These are phyloP conservation scores for Heterodera schachtii DNA, from an alignment of 1,140 invertebrate species.

Conservation along the genomic window DNA sequence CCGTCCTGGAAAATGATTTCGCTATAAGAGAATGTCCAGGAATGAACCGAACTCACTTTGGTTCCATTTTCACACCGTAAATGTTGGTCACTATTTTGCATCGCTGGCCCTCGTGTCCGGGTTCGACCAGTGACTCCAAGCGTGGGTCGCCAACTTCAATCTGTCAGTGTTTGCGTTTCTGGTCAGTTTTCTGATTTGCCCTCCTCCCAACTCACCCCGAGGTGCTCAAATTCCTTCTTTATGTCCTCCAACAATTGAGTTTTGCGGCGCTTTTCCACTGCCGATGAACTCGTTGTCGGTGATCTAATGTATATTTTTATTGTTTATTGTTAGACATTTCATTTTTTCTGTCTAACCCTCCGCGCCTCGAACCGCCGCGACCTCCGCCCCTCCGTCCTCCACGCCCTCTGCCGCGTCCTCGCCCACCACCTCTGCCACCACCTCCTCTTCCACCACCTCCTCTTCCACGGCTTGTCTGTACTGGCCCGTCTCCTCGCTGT, in stretches of 20 bases:
- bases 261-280: conserved; percentile 17
- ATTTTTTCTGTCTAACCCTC: background rate
- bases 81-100: conserved; percentile 14
- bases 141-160: conserved; percentile 29
- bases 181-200: too few species aligned
- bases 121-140: conserved; percentile 13
- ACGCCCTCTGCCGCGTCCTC: conserved; percentile 13
- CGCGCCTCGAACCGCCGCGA: background rate
- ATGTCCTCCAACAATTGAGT: conserved; percentile 24
- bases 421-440: background rate
- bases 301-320: conserved; percentile 8
- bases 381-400: conserved; percentile 15
- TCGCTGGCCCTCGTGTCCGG: conserved; percentile 8
- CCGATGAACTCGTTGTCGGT: conserved; percentile 6
- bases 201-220: background rate
- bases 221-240: conserved; percentile 19
- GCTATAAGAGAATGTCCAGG: background rate
- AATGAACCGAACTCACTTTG: conserved; percentile 13
- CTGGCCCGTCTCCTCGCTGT: conserved; percentile 14
- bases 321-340: background rate
- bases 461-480: background rate
- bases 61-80: conserved; percentile 22
- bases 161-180: background rate
- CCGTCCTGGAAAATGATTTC: conserved; percentile 9
- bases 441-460: background rate